phyloP scores from a whole-genome alignment of 2,888 invertebrate species.

The Ceriagrion tenellum region DNA sequence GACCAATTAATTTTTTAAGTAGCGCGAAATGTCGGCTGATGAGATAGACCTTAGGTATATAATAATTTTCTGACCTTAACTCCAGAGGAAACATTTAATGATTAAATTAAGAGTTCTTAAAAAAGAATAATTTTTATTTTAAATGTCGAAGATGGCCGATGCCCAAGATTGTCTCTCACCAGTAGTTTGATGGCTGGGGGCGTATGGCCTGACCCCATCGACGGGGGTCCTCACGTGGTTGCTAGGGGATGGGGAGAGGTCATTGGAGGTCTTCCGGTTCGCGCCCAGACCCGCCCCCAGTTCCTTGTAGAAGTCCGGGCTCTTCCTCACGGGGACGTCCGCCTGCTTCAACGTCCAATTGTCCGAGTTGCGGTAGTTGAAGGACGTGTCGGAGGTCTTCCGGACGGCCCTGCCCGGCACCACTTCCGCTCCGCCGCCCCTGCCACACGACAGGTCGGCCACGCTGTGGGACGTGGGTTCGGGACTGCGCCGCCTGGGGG shows the following conservation, averaged over 20 bases:
- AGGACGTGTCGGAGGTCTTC: conserved; percentile 81
- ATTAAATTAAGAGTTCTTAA: no score
- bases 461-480: conserved; percentile 44
- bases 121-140: no score
- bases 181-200: not conserved
- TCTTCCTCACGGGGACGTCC: conserved; percentile 5
- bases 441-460: conserved; percentile 69
- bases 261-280: not conserved
- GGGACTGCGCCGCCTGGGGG: conserved; percentile 68
- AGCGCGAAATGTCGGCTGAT: no score
- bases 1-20: no score
- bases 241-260: not conserved
- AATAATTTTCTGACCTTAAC: no score
- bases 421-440: conserved; percentile 72
- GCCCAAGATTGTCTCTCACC: not conserved
- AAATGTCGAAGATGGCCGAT: no score
- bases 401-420: conserved; percentile 83
- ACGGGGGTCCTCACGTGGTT: not conserved
- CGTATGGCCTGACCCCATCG: not conserved
- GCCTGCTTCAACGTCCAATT: conserved; percentile 15
- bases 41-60: no score
- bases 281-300: not conserved
- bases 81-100: no score
- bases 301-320: conserved; percentile 29
- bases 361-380: conserved; percentile 20